phyloP scores from a whole-genome alignment of 2,113 vertebrate species.

The Cyprinodon variegatus region DNA sequence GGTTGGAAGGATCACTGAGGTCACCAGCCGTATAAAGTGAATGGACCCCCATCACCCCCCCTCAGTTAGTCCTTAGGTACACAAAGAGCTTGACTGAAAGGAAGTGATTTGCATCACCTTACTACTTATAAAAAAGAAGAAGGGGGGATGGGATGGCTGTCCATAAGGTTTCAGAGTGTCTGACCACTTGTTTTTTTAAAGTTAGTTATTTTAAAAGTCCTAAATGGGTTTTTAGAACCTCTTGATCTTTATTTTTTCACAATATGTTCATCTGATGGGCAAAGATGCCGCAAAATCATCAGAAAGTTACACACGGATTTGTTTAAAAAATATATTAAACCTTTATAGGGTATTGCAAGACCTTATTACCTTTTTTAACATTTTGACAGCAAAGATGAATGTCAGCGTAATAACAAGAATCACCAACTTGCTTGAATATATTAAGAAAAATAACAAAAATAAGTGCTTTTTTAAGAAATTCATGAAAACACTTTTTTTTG shows the following conservation, averaged over 20 bases:
- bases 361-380: too few species aligned
- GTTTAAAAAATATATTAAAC: background rate
- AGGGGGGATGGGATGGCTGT: conserved; percentile 54
- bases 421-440: too few species aligned
- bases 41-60: conserved; percentile 63
- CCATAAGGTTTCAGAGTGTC: conserved; percentile 22
- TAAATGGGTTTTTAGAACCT: background rate
- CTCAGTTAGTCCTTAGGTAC: conserved; percentile 65
- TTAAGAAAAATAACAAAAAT: too few species aligned
- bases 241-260: too few species aligned
- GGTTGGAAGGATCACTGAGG: conserved; percentile 64
- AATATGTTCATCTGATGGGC: too few species aligned
- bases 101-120: conserved; percentile 80
- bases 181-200: background rate
- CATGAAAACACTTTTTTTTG: too few species aligned
- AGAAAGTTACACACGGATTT: background rate
- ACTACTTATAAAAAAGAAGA: conserved; percentile 32
- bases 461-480: too few species aligned
- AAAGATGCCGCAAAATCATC: too few species aligned
- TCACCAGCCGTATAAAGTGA: conserved; percentile 73
- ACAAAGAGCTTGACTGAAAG: conserved; percentile 78
- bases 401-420: too few species aligned
- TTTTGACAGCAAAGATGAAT: too few species aligned
- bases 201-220: background rate
- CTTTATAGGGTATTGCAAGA: too few species aligned